A percentile compares a stretch with the other conserved stretches of the same genome.
Conservation (phyloP, 1,140 invertebrate species). For the Camponotus floridanus region DNA sequence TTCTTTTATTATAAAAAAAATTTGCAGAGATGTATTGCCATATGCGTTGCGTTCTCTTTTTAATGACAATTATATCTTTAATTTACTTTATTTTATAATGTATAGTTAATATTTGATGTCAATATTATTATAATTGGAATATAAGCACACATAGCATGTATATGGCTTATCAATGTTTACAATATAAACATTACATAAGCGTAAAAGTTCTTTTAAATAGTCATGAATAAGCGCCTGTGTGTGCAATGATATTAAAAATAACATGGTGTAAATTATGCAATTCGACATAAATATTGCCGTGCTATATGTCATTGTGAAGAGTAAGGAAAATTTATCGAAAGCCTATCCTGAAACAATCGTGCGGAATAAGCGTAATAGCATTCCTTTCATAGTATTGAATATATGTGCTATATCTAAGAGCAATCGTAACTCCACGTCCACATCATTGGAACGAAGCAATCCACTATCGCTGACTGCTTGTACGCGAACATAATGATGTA, state of each 20-base stretch:
- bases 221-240: not conserved
- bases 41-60: not conserved
- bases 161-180: not conserved
- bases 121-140: not conserved
- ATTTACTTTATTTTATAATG: not conserved
- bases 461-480: slow-evolving; percentile 14
- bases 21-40: not conserved
- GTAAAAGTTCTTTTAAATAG: not conserved
- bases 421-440: slow-evolving; percentile 38
- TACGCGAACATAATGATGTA: slow-evolving; percentile 14
- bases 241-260: not conserved
- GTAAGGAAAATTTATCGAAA: slow-evolving; percentile 14
- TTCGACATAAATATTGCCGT: not conserved
- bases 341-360: slow-evolving; percentile 26
- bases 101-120: slow-evolving; percentile 2
- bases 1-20: not conserved
- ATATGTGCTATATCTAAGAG: slow-evolving; percentile 20
- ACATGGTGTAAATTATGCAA: slow-evolving; percentile 5
- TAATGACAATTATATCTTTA: not conserved
- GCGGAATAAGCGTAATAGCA: not conserved
- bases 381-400: slow-evolving; percentile 30
- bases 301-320: not conserved
- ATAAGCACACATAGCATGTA: not conserved
- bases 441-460: slow-evolving; percentile 49
- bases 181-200: not conserved